A percentile compares a stretch with the other conserved stretches of the same genome.
These are phyloP conservation scores for Calosoma granatense DNA, from an alignment of 1,140 invertebrate species.

Conservation along the genomic window DNA sequence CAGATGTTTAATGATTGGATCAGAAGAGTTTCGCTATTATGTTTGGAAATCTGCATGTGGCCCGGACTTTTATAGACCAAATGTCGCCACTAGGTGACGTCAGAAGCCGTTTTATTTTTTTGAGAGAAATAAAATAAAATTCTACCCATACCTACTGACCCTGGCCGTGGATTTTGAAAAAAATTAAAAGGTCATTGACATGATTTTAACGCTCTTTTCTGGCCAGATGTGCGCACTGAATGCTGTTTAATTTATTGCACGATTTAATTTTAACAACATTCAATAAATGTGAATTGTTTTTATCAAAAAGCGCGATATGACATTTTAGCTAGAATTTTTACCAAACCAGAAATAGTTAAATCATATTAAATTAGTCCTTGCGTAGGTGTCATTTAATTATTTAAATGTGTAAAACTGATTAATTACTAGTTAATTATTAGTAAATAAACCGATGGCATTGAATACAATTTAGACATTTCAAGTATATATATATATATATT, in stretches of 20 bases:
- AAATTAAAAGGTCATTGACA: background rate
- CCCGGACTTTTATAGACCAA: background rate
- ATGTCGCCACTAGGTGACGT: background rate
- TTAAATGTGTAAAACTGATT: no score
- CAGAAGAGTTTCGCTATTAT: background rate
- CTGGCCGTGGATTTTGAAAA: background rate
- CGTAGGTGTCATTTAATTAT: no score
- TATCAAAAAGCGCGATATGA: background rate
- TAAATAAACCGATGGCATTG: no score
- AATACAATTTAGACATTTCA: no score
- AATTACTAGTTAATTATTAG: no score
- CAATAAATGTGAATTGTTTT: background rate
- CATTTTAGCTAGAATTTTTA: background rate
- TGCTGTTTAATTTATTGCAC: background rate
- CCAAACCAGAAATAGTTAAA: no score
- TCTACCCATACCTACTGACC: background rate
- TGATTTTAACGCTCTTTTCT: no score
- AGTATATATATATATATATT: no score
- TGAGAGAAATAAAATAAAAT: background rate
- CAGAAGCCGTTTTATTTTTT: background rate
- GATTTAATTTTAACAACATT: background rate
- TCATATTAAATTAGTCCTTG: no score
- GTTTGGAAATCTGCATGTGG: no score
- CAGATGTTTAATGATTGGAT: background rate
- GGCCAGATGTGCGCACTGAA: no score